Conservation (phyloP, 2,888 invertebrate genomes). For the Phaedon cochleariae region DNA sequence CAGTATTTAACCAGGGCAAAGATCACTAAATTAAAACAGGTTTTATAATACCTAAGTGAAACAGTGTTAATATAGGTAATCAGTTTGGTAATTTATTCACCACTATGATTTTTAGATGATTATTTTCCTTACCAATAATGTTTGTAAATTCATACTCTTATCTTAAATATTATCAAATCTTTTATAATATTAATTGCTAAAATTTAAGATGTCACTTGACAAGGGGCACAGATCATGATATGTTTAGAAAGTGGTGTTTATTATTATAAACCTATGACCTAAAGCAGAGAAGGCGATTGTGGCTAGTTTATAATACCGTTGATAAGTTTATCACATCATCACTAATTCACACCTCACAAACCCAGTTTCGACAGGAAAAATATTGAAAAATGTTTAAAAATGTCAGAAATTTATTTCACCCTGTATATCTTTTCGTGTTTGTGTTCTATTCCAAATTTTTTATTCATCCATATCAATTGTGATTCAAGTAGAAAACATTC, state of each 20-base stretch:
- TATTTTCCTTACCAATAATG: constrained; percentile 44
- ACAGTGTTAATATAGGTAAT: no score
- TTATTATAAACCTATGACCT: constrained; percentile 64
- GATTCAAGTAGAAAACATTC: no score
- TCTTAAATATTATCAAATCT: constrained; percentile 64
- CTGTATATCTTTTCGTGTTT: no score
- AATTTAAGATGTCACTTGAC: constrained; percentile 69
- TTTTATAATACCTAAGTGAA: no score
- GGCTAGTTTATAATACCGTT: constrained; percentile 62
- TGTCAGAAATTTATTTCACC: no score
- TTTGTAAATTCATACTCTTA: constrained; percentile 61
- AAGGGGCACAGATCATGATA: constrained; percentile 83
- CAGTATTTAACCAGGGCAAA: neutral
- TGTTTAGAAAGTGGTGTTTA: constrained; percentile 80
- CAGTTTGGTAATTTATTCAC: constrained; percentile 27
- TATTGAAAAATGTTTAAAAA: neutral
- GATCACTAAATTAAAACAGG: neutral
- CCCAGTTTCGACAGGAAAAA: constrained; percentile 34
- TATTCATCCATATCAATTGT: no score
- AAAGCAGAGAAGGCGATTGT: constrained; percentile 67
- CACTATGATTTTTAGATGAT: constrained; percentile 40
- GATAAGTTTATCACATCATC: constrained; percentile 61
- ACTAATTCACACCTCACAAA: constrained; percentile 42
- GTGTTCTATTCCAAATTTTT: no score
- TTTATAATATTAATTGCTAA: constrained; percentile 62